Conservation (phyloP, 2,888 invertebrate genomes). For the Exocentrus adspersus region DNA sequence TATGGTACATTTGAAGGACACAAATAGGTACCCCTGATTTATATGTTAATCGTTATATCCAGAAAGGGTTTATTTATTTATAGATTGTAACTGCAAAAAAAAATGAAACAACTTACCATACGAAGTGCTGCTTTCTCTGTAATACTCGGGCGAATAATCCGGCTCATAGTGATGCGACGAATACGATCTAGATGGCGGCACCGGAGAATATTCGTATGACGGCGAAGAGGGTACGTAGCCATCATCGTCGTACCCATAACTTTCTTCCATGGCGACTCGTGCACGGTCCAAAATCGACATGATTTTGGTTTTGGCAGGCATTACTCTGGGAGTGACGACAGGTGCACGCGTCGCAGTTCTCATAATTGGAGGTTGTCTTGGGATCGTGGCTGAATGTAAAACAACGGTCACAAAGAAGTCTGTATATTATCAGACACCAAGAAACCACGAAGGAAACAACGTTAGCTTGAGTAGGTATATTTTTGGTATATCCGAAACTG, state of each 20-base stretch:
- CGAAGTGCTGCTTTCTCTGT: conserved; percentile 63
- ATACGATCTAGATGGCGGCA: conserved; percentile 52
- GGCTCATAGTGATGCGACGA: conserved; percentile 60
- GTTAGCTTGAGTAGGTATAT: too few species aligned
- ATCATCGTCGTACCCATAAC: conserved; percentile 71
- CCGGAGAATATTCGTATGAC: conserved; percentile 54
- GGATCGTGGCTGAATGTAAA: conserved; percentile 52
- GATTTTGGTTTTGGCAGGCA: conserved; percentile 81
- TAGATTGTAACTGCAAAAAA: neutral
- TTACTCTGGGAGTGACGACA: conserved; percentile 66
- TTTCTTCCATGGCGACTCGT: conserved; percentile 83
- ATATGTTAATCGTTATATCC: neutral
- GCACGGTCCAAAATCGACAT: conserved; percentile 86
- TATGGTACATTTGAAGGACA: neutral
- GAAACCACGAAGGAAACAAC: too few species aligned
- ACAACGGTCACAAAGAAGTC: too few species aligned
- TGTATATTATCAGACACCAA: too few species aligned
- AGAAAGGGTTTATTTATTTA: too few species aligned
- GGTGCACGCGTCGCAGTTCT: conserved; percentile 63
- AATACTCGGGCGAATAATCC: conserved; percentile 63
- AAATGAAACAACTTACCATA: conserved; percentile 46
- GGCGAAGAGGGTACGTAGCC: conserved; percentile 54
- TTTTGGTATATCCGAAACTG: too few species aligned
- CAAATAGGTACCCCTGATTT: neutral
- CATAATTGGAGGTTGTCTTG: conserved; percentile 63